These are phyloP conservation scores for Syngnathus floridae DNA, from an alignment of 2,113 vertebrate genomes.

Conservation along the genomic window DNA sequence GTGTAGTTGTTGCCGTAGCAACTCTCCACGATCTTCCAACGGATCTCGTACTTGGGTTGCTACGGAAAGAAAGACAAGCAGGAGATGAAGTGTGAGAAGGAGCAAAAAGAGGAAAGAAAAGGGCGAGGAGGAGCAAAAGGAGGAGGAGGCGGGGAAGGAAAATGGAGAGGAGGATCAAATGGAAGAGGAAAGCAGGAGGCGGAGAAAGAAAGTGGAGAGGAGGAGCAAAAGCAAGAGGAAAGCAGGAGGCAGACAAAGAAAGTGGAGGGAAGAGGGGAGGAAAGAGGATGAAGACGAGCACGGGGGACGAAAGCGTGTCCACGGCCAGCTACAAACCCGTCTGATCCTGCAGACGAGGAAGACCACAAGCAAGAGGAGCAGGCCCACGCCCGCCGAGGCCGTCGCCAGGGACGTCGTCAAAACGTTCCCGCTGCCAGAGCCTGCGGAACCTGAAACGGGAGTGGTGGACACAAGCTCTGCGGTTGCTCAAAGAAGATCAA, in stretches of 20 bases:
- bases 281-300: background rate
- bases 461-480: no score
- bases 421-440: conserved; percentile 7
- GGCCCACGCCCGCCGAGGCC: conserved; percentile 38
- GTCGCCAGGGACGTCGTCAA: conserved; percentile 61
- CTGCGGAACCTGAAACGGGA: background rate
- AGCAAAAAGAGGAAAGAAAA: background rate
- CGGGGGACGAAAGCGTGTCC: background rate
- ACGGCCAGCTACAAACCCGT: conserved; percentile 25
- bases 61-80: conserved; percentile 31
- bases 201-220: no score
- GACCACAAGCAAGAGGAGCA: conserved; percentile 76
- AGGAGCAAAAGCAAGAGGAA: no score
- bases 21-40: conserved; percentile 94
- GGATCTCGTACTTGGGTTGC: conserved; percentile 91
- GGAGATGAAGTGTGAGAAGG: background rate
- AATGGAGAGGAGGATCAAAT: no score
- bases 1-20: conserved; percentile 87
- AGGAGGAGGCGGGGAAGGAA: no score
- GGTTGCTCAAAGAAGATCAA: background rate
- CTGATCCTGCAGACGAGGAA: conserved; percentile 83
- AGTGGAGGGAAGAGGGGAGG: no score
- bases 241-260: no score
- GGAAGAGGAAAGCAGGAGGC: no score
- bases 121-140: background rate